Base-by-base conservation (phyloP, 1,140 invertebrate genomes). In the Drosophila pandora region DNA sequence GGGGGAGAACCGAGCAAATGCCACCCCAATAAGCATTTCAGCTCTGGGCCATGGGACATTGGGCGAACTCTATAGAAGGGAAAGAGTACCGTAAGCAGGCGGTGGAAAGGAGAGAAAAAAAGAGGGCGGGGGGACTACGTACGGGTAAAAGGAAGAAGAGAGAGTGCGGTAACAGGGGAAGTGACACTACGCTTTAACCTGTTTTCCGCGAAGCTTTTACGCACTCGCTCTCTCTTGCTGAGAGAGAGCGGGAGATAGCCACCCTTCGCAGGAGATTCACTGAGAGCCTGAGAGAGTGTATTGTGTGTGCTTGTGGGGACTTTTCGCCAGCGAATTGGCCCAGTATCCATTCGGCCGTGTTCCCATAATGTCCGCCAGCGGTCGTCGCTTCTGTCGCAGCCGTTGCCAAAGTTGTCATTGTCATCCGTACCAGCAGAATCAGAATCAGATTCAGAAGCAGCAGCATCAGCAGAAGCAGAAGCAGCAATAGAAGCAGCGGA, bases 261-360 rank as follows among this genome's bases (percentile, higher is more conserved):
- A 87, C 82, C 83, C 82, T 88, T 87, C 62, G 75, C 54, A 77
- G 72, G 74, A 70, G 63, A 65, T 64, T 50, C 32, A 21, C 3
- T 50, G 65, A 72, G 60, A 43, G 50, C 45, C 41, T 41, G 32
- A 53, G 52, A 45, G 64, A 34, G 60, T 13, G 23, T 22, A 9
- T 43, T 5, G 12, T 21, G 43, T 32, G 23, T 67, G 57, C 45
- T 65, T 60, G 74, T 73, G 74, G 52, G 79, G 63, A 58, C 67
- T 79, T 83, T 79, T 72, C 59, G 82, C 67, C 65, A 77, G 77
- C 75, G 39, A 69, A 45, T 69, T 90, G 83, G 84, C 89, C 89
- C 89, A 90, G 90, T 90, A 90, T 90, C 89, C 85, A 90, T 90
- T 90, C 79, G 89, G 85, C 82, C 90, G 90, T 87, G 85, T 90